Evolutionary conservation across 2,113 vertebrate genomes (phyloP).

Genomic region (Thunnus maccoyii): DNA sequence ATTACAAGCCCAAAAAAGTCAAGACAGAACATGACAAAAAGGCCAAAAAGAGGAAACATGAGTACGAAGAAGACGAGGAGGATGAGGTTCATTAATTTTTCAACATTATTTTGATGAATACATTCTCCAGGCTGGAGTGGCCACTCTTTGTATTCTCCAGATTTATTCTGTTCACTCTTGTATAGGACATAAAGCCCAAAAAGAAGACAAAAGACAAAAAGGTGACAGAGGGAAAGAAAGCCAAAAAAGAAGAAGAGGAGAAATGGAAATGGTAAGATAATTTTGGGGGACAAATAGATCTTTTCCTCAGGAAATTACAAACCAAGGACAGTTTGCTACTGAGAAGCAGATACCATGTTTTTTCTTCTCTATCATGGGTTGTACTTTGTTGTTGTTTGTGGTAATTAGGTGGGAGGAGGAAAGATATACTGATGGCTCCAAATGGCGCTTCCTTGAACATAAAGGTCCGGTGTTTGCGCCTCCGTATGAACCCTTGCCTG

Average conservation of each 20-base stretch:
- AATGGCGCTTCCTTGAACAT: slow-evolving; percentile 99
- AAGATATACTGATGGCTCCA: slow-evolving; percentile 94
- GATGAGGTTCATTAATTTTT: slow-evolving; percentile 74
- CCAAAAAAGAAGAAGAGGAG: slow-evolving; percentile 96
- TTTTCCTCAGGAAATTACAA: slow-evolving; percentile 21
- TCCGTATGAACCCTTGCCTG: slow-evolving; percentile 94
- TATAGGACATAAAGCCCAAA: slow-evolving; percentile 90
- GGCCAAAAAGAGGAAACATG: slow-evolving; percentile 93
- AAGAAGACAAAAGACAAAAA: slow-evolving; percentile 93
- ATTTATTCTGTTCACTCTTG: slow-evolving; percentile 26
- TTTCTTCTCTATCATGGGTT: slow-evolving; percentile 6
- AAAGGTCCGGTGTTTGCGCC: slow-evolving; percentile 98
- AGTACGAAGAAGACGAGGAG: slow-evolving; percentile 84
- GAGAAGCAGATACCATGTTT: neutral
- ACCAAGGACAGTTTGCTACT: neutral
- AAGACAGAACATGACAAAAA: slow-evolving; percentile 96
- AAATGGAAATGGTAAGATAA: slow-evolving; percentile 98
- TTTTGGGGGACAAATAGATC: neutral
- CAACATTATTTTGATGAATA: slow-evolving; percentile 23
- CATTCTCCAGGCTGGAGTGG: neutral
- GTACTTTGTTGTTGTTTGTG: slow-evolving; percentile 4
- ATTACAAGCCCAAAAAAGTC: slow-evolving; percentile 98
- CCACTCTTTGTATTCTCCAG: slow-evolving; percentile 30
- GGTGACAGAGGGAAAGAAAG: slow-evolving; percentile 92
- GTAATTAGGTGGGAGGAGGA: slow-evolving; percentile 96